phyloP scores from a whole-genome alignment of 2,797 vertebrate genomes.

The Fringilla coelebs region DNA sequence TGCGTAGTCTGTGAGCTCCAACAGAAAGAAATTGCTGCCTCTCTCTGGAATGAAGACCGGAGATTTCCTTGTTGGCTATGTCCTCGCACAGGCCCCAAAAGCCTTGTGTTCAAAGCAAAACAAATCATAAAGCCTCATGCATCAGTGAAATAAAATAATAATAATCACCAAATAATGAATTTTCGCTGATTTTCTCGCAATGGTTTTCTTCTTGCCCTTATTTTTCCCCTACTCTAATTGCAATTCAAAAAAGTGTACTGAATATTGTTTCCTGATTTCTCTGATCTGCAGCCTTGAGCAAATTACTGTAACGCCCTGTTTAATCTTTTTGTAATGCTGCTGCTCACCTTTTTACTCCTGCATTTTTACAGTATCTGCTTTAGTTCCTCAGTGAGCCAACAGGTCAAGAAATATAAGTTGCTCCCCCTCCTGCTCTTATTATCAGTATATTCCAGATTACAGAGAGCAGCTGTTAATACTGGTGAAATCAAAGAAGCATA shows the following conservation, averaged over 20 bases:
- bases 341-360: background rate
- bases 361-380: background rate
- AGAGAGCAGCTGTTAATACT: rapidly evolving
- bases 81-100: background rate
- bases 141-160: background rate
- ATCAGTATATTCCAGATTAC: background rate
- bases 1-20: background rate
- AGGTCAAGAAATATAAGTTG: background rate
- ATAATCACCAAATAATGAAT: background rate
- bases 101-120: background rate
- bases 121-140: background rate
- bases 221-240: background rate
- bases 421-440: background rate
- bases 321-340: background rate
- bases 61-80: background rate
- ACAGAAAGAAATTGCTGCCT: background rate
- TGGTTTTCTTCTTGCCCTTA: background rate
- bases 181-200: background rate
- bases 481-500: background rate
- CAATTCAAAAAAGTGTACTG: background rate
- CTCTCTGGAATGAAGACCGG: background rate
- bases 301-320: background rate
- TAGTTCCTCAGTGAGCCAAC: background rate
- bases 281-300: background rate
- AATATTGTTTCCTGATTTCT: background rate